Base-by-base conservation (phyloP, 2,113 vertebrate species). In the Semnornis frantzii region DNA sequence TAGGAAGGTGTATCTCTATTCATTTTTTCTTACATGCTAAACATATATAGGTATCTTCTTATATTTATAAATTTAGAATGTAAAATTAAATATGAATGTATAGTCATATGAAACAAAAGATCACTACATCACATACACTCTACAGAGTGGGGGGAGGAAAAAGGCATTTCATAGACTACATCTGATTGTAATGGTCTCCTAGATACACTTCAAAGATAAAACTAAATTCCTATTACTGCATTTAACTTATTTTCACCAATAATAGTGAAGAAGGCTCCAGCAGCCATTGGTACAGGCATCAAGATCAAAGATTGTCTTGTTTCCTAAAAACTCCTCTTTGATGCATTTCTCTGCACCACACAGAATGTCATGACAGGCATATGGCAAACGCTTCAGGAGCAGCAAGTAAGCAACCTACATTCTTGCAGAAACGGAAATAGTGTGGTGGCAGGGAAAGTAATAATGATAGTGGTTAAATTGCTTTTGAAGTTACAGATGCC, bases 391-490 rank as follows among this genome's bases (percentile, higher is more conserved):
- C 44, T 30, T 9, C 8, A 74, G 63, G 55, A 66, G 25, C 4
- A 69, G 55, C 12, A 34, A 68, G 5, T 8, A 31, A 72, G 16
- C 14, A 74, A 64, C 5, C 31, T 0, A 8, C 28, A 66, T 33
- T 33, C 31, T 4, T 18, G 16, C 2, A 68, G 31, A 34, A 94
- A 68, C 3, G 3, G 24, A 73, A 79, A 54, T 2, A 48, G 11
- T 0, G 5, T 12, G 24, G 21, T 10, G 7, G 8, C 12, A 59
- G 13, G 27, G 12, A 71, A 73, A 34, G 18, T 12, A 73, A 39
- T 7, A 18, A 30, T 2, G 12, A 34, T 1, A 2, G 28, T 3
- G 28, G 50, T 12, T 18, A 60, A 57, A n/a, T 6, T 0, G 1
- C 2, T 78, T 85, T 52, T 63, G 19, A 82, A 71, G 20, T 19